phyloP scores from a whole-genome alignment of 1,140 invertebrate genomes.

The Trachymyrmex septentrionalis region DNA sequence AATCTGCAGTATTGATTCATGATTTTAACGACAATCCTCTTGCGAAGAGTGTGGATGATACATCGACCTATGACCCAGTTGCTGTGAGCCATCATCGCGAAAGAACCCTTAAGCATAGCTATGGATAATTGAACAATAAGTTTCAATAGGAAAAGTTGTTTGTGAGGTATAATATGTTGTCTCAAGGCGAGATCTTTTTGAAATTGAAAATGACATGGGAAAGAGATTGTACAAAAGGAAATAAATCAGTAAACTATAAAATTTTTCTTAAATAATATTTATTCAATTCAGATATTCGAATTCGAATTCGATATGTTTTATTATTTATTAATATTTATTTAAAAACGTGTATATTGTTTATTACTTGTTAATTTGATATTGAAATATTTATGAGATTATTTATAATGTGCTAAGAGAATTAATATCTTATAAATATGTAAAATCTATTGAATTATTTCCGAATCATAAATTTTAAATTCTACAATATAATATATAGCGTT shows the following conservation, averaged over 20 bases:
- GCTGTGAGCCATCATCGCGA: background rate
- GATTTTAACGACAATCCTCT: background rate
- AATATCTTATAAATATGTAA: background rate
- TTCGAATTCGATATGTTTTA: too few relatives aligned
- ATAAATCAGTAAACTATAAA: background rate
- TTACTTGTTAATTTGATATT: background rate
- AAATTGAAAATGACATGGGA: background rate
- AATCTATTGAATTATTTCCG: background rate
- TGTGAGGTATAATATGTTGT: background rate
- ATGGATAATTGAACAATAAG: background rate
- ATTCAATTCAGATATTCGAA: background rate
- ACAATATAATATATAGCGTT: background rate
- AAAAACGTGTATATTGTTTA: background rate
- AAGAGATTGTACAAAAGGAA: background rate
- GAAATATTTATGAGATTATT: background rate
- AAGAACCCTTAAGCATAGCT: background rate
- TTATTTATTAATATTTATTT: background rate
- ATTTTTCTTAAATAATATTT: constrained; percentile 18
- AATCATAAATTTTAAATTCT: background rate
- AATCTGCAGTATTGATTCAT: background rate
- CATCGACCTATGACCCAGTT: background rate
- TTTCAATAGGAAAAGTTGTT: constrained; percentile 12
- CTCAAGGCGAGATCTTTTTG: background rate
- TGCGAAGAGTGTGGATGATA: background rate
- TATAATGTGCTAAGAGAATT: background rate